Percentiles rank a stretch among this genome's conserved stretches.
Evolutionary conservation across 2,888 invertebrate genomes (phyloP).

Genomic region (Cheilosia vulpina): DNA sequence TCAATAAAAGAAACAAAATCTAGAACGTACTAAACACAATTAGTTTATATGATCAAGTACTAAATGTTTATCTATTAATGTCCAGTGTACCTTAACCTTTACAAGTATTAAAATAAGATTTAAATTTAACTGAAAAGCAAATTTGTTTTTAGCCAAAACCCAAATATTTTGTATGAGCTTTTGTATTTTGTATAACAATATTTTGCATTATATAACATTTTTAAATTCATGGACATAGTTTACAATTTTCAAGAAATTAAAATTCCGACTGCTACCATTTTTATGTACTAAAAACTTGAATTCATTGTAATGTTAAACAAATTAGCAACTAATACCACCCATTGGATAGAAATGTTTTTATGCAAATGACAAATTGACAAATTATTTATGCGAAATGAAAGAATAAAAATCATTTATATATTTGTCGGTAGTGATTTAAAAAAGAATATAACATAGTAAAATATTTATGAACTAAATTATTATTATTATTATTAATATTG

Average conservation of each 20-base stretch:
- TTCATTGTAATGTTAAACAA: constrained; percentile 15
- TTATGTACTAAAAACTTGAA: background rate
- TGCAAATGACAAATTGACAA: constrained; percentile 24
- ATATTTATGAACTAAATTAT: constrained; percentile 32
- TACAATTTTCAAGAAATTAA: background rate
- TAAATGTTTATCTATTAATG: constrained; percentile 17
- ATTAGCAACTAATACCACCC: constrained; percentile 14
- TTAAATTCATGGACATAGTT: constrained; percentile 22
- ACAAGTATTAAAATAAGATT: constrained; percentile 56
- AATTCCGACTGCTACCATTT: constrained; percentile 34
- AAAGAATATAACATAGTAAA: constrained; percentile 15
- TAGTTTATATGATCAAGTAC: constrained; percentile 7
- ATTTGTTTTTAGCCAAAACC: constrained; percentile 1
- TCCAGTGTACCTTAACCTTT: constrained; percentile 73
- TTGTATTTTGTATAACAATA: constrained; percentile 26
- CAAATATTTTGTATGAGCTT: constrained; percentile 46
- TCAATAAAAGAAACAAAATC: no score
- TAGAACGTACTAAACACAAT: background rate
- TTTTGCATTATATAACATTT: background rate
- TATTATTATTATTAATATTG: constrained; percentile 27
- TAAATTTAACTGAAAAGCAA: background rate
- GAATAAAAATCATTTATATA: constrained; percentile 1
- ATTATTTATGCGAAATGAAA: constrained; percentile 24
- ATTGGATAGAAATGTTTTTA: constrained; percentile 2
- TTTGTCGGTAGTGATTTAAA: constrained; percentile 31